Base-by-base conservation (phyloP, 2,797 vertebrate species). In the Tapera naevia region DNA sequence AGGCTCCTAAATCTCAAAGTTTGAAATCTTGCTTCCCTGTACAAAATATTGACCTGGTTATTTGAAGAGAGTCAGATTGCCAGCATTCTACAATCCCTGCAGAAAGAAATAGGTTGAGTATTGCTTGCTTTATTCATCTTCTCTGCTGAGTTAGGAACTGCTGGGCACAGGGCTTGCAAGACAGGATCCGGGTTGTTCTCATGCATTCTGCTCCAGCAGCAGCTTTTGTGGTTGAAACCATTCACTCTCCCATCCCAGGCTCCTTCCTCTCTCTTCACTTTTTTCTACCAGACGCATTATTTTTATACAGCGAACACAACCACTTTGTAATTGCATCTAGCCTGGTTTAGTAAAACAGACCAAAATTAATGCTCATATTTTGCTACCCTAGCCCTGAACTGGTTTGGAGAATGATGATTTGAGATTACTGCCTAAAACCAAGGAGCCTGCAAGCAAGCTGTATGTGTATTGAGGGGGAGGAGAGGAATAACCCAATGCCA, bases 81-180 rank as follows among this genome's bases (percentile, higher is more conserved):
- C 56, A 84, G n/a, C 48, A 13, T 89, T 48, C 33, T 67, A 72
- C 64, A 74, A 60, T 71, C 15, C 57, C 45, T 27, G 45, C 75
- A 60, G 39, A 71, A 83, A 33, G 35, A 70, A 89, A 75, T 32
- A 64, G 22, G 48, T 88, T 78, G 65, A 37, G 28, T 66, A 62
- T 41, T 51, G 39, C 39, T 87, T 82, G 50, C 48, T 93, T 84
- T 80, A 73, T 80, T 94, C 48, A 80, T 80, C 76, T 62, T 41
- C 75, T 18, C 9, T 33, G 60, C 56, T 70, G 75, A 88, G 74
- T 66, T 87, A 82, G 71, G 58, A 65, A 79, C 56, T 53, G 60
- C 64, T 80, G 72, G 85, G 64, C 27, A 51, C 19, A 53, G 67
- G 39, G 48, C 33, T 80, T 53, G 43, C 64, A 64, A 58, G 58